These are phyloP conservation scores for Ernsta delagoae DNA, from an alignment of 2,888 invertebrate species.

Conservation along the genomic window DNA sequence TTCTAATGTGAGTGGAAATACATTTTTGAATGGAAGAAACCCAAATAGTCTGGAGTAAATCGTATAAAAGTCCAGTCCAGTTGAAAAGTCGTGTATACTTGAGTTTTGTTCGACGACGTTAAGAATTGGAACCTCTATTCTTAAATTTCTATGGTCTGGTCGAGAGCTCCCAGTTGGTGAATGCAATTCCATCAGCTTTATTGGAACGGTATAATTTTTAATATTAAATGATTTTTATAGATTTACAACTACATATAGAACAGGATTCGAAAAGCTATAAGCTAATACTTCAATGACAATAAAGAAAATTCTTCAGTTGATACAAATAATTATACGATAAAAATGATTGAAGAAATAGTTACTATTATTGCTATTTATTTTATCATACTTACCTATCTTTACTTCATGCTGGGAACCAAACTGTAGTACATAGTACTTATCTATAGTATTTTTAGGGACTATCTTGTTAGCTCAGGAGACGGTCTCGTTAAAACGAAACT, in stretches of 20 bases:
- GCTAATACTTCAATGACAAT: no score
- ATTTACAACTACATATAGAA: no score
- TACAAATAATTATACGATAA: no score
- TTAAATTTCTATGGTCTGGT: slow-evolving; percentile 22
- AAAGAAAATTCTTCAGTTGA: no score
- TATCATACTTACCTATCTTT: background rate
- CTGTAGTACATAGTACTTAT: background rate
- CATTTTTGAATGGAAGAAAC: slow-evolving; percentile 2
- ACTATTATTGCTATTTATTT: no score
- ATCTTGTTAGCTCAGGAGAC: slow-evolving; percentile 20
- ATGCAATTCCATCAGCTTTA: slow-evolving; percentile 16
- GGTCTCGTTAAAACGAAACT: slow-evolving; percentile 28
- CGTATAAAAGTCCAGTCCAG: background rate
- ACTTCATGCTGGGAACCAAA: background rate
- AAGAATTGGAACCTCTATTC: slow-evolving; percentile 15
- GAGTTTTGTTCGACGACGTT: slow-evolving; percentile 17
- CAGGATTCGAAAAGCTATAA: no score
- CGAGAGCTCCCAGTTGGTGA: slow-evolving; percentile 16
- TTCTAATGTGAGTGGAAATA: slow-evolving; percentile 5
- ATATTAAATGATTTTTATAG: no score
- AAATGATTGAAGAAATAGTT: no score
- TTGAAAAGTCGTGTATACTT: slow-evolving; percentile 10
- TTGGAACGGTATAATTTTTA: slow-evolving; percentile 11
- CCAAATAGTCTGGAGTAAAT: background rate
- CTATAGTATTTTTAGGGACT: slow-evolving; percentile 3